Base-by-base conservation (phyloP, 2,797 vertebrate species). In the Tapera naevia region DNA sequence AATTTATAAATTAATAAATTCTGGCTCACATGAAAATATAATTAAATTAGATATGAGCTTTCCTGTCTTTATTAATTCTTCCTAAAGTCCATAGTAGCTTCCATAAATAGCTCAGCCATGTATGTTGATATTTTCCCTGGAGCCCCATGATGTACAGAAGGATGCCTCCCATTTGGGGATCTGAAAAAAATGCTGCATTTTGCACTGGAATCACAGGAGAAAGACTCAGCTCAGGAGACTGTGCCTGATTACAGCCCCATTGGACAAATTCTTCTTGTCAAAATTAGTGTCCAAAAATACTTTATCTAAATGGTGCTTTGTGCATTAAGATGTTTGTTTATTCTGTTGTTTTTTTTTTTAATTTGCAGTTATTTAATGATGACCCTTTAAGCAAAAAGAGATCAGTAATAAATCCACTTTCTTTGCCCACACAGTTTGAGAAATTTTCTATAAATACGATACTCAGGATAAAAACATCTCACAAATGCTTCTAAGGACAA, bases 221-320 rank as follows among this genome's bases (percentile, higher is more conserved):
- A 8, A 69, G 37, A 67, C 65, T 72, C 8, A 4, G 18, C 45
- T 87, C 45, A 33, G 60, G 67, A 94, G 53, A 73, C 56, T 3
- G 19, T 2, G 50, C 14, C 21, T 67, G 65, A 33, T 62, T 73
- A 33, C 9, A 71, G 19, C 33, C 79, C 23, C 3, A 5, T 4
- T 71, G 27, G 35, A 50, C 4, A 3, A 74, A 30, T 17, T 53
- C 64, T 18, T 76, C 32, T 50, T 75, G 25, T 61, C 50, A 89
- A 73, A 94, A 98, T 97, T 89, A 73, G 25, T 19, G 14, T 62
- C 48, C 83, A 53, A 89, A 92, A 73, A 81, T 48, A 60, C 11
- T 84, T 75, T 27, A 64, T 33, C 45, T 84, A 53, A 75, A 67
- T n/a, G 16, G 37, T 71, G 78, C 33, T 93, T 83, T 85, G 64